A percentile compares a stretch with the other conserved stretches of the same genome.
Evolutionary conservation across 2,888 invertebrate genomes (phyloP).

Genomic region (Tyria jacobaeae): DNA sequence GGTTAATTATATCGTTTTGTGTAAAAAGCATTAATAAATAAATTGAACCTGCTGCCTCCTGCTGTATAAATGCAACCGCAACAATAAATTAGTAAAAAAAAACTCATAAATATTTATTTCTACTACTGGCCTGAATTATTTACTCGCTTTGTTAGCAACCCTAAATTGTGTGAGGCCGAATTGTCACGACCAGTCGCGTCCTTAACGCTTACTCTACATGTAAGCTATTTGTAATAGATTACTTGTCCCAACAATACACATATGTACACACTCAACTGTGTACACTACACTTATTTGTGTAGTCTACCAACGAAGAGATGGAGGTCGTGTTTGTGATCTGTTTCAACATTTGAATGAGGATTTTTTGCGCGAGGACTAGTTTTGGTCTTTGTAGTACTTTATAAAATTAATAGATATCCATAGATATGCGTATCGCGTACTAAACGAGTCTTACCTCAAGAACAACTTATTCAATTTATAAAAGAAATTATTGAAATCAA

Average conservation of each 20-base stretch:
- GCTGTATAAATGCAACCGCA: too few relatives aligned
- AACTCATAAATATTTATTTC: neutral
- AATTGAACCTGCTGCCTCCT: too few relatives aligned
- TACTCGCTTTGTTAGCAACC: conserved; percentile 24
- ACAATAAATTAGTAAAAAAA: too few relatives aligned
- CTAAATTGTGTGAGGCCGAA: conserved; percentile 30
- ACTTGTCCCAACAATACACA: conserved; percentile 11
- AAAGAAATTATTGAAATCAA: too few relatives aligned
- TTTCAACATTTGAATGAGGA: conserved; percentile 15
- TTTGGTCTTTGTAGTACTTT: neutral
- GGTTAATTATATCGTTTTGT: too few relatives aligned
- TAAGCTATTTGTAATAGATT: conserved; percentile 14
- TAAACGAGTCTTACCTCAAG: too few relatives aligned
- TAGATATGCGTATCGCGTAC: too few relatives aligned
- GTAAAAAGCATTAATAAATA: too few relatives aligned
- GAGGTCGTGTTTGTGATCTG: conserved; percentile 6
- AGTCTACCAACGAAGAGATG: neutral
- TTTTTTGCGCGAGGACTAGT: conserved; percentile 1
- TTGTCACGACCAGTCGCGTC: conserved; percentile 41
- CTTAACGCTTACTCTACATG: conserved; percentile 25
- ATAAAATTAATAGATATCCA: too few relatives aligned
- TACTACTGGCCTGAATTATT: too few relatives aligned
- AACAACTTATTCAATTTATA: too few relatives aligned
- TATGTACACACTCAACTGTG: conserved; percentile 10
- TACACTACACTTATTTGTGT: conserved; percentile 3